Percentiles rank a stretch among this genome's conserved stretches.
Conservation (phyloP, 2,113 vertebrate genomes). For the Pristiophorus japonicus region DNA sequence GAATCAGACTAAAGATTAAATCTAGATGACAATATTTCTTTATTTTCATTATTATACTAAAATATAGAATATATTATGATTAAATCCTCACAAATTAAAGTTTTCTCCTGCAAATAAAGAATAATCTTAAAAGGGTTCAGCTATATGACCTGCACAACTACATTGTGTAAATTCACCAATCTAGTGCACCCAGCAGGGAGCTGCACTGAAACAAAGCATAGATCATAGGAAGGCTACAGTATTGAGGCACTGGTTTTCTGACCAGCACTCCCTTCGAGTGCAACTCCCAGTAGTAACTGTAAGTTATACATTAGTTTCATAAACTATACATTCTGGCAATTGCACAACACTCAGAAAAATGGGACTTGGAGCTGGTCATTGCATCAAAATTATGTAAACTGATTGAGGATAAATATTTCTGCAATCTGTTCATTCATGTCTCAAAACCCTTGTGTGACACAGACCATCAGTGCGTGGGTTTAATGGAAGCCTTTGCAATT, state of each 20-base stretch:
- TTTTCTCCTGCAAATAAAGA: background rate
- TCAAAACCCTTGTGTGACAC: background rate
- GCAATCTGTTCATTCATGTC: background rate
- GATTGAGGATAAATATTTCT: background rate
- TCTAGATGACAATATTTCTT: background rate
- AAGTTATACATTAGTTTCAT: background rate
- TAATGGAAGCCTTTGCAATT: background rate
- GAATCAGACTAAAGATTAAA: background rate
- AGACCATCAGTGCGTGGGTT: background rate
- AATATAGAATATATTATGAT: background rate
- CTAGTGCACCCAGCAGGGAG: background rate
- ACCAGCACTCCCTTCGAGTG: background rate
- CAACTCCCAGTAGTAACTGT: background rate
- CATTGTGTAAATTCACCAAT: background rate
- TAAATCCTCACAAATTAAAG: background rate
- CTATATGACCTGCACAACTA: background rate
- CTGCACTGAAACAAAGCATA: background rate
- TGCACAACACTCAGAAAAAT: background rate
- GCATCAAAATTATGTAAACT: background rate
- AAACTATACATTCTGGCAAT: background rate
- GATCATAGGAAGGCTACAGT: background rate
- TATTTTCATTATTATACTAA: background rate
- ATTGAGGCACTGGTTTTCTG: background rate
- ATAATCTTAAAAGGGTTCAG: background rate
- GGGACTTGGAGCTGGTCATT: background rate